Base-by-base conservation (phyloP, 2,888 invertebrate genomes). In the Stratiomys singularior region DNA sequence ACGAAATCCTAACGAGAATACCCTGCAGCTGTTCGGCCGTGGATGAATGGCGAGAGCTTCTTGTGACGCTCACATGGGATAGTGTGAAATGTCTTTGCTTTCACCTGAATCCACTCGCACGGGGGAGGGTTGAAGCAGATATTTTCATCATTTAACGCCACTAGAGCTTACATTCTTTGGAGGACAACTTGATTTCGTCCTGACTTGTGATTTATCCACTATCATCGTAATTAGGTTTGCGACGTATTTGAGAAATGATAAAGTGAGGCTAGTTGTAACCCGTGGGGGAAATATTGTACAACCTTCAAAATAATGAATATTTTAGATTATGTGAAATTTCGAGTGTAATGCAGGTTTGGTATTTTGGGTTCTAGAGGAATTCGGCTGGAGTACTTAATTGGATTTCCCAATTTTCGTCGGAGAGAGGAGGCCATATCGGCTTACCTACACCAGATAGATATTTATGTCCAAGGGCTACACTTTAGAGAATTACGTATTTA, bases 61-160 rank as follows among this genome's bases (percentile, higher is more conserved):
- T 69, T 25, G 25, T 25, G 47, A 52, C 15, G 47, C 27, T 15
- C 69, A 44, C 66, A 66, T 37, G 66, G 69, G 69, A 69, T 69
- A 69, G 69, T 46, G 46, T 23, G 69, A 69, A 69, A 69, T 23
- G 69, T 69, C 69, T 47, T 46, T 47, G 69, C 46, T 13, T 18
- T 47, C 46, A 69, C 69, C 69, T 47, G 46, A 23, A 37, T 11
- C 13, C 64, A 23, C 25, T 64, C 28, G 60, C 60, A 60, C n/a
- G 30, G n/a, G 60, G 60, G 60, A 21, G n/a, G n/a, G n/a, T 18
- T 18, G 23, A 11, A 9, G 9, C 13, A 23, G 21, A 25, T 60
- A 21, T 60, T 60, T 7, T 23, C 25, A 23, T 7, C 60, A 60
- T 25, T 23, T 60, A 13, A 21, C 25, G 60, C 60, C 30, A 64